Base-by-base conservation (phyloP, 2,113 vertebrate genomes). In the Gila orcuttii region DNA sequence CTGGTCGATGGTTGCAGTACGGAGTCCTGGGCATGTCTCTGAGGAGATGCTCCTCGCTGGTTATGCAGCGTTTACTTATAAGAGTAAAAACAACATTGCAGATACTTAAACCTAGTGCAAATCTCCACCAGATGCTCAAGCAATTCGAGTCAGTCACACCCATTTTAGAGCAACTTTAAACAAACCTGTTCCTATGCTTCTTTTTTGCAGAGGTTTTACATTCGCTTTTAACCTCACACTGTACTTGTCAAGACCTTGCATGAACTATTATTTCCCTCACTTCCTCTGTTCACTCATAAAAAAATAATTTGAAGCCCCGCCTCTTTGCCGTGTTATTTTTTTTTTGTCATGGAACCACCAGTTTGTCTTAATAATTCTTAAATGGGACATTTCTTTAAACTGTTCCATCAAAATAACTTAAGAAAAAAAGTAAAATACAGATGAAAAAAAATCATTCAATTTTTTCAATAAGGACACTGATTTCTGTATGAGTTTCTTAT, bases 1-100 rank as follows among this genome's bases (percentile, higher is more conserved):
- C 88, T 25, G 88, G 60, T 2, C 2, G 11, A 69, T 57, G 10
- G 5, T 8, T 0, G 62, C 86, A 89, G 1, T 39, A 17, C 6
- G 78, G 3, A 0, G 71, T 69, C 23, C 6, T 21, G 1, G 80
- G 83, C 13, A 85, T 76, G 21, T 90, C 87, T 28, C 17, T 10
- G 31, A 80, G 74, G 13, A 83, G 66, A 68, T 86, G 39, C 73
- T 90, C 85, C 11, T 88, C 52, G 6, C 81, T 87, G 17, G 78
- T 75, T 9, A 75, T 13, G 45, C 89, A 90, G 78, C 25, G 42
- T 21, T 60, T 79, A 25, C 0, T 60, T 11, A 88, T 87, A n/a
- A 81, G 47, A 19, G 69, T 88, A 50, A 80, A 57, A 23, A 33
- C 62, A 3, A 31, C 15, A 52, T 76, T 47, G 50, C 50, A 86